A percentile compares a stretch with the other conserved stretches of the same genome.
These are phyloP conservation scores for Mirza zaza DNA, from an alignment of 2,113 vertebrate genomes.

Conservation along the genomic window DNA sequence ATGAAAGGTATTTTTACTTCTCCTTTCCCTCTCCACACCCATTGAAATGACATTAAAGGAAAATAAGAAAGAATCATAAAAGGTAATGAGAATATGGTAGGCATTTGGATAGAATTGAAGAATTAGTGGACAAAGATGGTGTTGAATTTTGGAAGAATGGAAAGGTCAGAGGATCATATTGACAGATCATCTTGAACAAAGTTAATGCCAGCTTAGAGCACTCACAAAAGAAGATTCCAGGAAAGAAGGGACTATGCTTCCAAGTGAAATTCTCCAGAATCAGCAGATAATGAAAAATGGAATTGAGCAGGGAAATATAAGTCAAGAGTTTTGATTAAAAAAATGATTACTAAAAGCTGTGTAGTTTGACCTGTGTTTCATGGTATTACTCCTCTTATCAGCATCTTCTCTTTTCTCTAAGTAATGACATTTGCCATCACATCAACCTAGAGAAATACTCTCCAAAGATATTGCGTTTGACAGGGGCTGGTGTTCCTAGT, in stretches of 20 bases:
- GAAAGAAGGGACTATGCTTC: not conserved
- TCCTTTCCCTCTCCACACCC: not conserved
- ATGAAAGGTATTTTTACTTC: not conserved
- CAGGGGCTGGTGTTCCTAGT: not conserved
- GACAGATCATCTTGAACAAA: not conserved
- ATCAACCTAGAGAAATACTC: not conserved
- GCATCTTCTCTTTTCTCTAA: not conserved
- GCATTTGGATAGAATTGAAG: not conserved
- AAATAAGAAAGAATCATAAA: not conserved
- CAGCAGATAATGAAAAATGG: not conserved
- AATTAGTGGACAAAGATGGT: not conserved
- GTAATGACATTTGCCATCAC: not conserved
- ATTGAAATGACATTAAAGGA: not conserved
- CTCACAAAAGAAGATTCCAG: not conserved
- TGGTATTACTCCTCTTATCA: not conserved
- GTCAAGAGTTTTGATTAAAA: not conserved
- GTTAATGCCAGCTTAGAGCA: not conserved
- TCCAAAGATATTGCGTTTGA: not conserved
- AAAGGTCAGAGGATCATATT: not conserved
- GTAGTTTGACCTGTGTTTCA: not conserved
- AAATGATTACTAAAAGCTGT: not conserved
- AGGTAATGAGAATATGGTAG: not conserved
- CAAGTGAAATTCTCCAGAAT: not conserved
- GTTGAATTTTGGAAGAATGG: not conserved
- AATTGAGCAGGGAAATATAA: not conserved